Percentiles rank a stretch among this genome's conserved stretches.
Evolutionary conservation across 1,140 invertebrate genomes (phyloP).

Genomic region (Megathymus violae): DNA sequence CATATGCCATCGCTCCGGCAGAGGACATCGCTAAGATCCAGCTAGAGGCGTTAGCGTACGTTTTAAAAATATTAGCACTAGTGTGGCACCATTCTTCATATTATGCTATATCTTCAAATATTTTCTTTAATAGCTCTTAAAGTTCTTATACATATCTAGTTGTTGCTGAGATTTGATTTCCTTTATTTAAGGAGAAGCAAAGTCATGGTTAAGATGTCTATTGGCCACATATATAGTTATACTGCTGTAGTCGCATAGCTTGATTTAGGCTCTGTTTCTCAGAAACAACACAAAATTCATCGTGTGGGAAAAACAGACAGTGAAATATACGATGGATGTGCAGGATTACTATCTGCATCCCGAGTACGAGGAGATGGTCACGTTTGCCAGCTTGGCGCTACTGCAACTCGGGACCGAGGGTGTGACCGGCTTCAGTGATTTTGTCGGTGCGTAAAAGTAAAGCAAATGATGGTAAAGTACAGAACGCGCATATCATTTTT

Average conservation of each 20-base stretch:
- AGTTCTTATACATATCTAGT: too few species aligned
- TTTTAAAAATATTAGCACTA: neutral
- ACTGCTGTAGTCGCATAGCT: too few species aligned
- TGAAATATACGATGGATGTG: conserved; percentile 51
- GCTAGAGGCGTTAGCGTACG: conserved; percentile 41
- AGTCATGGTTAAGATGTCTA: too few species aligned
- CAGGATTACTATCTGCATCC: conserved; percentile 54
- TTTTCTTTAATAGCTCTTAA: too few species aligned
- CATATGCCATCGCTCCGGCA: conserved; percentile 55
- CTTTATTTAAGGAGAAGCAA: too few species aligned
- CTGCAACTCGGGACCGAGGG: conserved; percentile 40
- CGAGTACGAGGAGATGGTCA: conserved; percentile 45
- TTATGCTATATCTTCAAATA: too few species aligned
- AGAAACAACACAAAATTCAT: conserved; percentile 65
- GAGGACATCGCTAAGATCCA: conserved; percentile 59
- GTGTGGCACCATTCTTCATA: too few species aligned
- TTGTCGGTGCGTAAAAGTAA: conserved; percentile 38
- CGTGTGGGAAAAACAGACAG: conserved; percentile 44
- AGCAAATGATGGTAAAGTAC: too few species aligned
- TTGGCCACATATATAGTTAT: too few species aligned
- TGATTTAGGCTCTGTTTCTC: neutral
- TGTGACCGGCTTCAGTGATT: conserved; percentile 29
- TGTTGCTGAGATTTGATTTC: too few species aligned
- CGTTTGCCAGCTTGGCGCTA: conserved; percentile 51
- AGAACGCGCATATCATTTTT: too few species aligned